Conservation (phyloP, 2,797 vertebrate species). For the Melanotaenia parkinsoni region DNA sequence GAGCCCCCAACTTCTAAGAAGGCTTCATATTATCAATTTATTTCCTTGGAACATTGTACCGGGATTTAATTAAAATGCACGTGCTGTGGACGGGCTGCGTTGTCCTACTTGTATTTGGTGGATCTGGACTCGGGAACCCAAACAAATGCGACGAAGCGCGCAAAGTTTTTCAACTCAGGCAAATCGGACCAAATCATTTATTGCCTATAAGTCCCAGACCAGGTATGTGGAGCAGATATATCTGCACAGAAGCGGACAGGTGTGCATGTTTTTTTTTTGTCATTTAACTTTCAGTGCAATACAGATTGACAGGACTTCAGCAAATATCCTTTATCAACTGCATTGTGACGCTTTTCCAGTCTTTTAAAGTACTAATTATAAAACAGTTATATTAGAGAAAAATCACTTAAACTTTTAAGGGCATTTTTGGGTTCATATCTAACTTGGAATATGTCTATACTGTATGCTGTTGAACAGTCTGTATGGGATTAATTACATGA, state of each 20-base stretch:
- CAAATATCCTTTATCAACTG: background rate
- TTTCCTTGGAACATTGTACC: background rate
- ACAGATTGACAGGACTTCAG: slow-evolving; percentile 2
- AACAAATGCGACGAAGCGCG: slow-evolving; percentile 85
- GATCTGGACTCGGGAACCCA: slow-evolving; percentile 48
- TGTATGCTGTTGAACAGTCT: background rate
- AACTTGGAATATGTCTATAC: background rate
- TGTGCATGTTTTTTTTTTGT: background rate
- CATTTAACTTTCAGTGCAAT: background rate
- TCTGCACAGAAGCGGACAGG: background rate
- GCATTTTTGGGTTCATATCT: background rate
- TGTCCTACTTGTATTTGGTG: slow-evolving; percentile 61
- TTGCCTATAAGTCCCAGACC: slow-evolving; percentile 78
- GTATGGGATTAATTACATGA: background rate
- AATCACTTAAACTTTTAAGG: background rate
- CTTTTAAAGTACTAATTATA: slow-evolving; percentile 32
- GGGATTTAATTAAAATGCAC: slow-evolving; percentile 52
- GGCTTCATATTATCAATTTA: background rate
- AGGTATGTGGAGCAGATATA: slow-evolving; percentile 75
- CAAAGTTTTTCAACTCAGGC: slow-evolving; percentile 87
- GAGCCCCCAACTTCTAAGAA: slow-evolving; percentile 6
- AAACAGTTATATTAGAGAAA: too few species aligned
- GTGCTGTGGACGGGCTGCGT: slow-evolving; percentile 30
- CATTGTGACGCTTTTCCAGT: slow-evolving; percentile 37
- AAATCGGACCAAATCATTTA: slow-evolving; percentile 80